Evolutionary conservation across 1,140 invertebrate genomes (phyloP).

Genomic region (Cataglyphis hispanica): DNA sequence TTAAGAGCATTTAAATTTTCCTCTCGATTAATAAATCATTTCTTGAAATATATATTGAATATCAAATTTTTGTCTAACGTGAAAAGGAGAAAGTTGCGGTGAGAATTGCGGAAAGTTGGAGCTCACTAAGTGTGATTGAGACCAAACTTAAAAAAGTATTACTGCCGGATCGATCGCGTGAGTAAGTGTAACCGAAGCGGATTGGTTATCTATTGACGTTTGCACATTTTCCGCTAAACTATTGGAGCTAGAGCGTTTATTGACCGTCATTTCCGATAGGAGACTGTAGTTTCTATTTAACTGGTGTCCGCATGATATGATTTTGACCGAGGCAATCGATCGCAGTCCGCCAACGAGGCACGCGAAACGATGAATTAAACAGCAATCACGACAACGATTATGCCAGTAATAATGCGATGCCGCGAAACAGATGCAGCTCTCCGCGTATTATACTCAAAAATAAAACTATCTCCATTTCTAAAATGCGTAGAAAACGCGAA

Average conservation of each 20-base stretch:
- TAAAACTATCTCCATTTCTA: neutral
- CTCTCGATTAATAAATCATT: neutral
- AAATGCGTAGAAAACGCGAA: neutral
- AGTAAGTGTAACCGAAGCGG: constrained; percentile 41
- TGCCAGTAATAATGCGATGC: neutral
- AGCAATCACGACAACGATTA: neutral
- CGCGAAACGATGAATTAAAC: neutral
- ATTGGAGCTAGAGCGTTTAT: constrained; percentile 54
- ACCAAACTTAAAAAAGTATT: neutral
- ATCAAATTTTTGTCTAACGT: neutral
- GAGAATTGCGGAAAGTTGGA: neutral
- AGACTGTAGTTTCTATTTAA: constrained; percentile 53
- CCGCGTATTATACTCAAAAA: neutral
- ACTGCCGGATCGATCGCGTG: constrained; percentile 20
- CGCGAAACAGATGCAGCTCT: neutral
- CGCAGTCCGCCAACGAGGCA: constrained; percentile 11
- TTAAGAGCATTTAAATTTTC: neutral
- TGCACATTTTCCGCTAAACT: constrained; percentile 64
- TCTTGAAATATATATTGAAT: neutral
- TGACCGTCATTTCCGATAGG: constrained; percentile 52
- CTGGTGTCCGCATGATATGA: constrained; percentile 40
- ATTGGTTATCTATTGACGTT: constrained; percentile 58
- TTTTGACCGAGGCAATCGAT: constrained; percentile 50
- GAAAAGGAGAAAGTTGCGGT: neutral
- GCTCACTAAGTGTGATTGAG: neutral